Evolutionary conservation across 2,113 vertebrate species (phyloP), one percentile per base, ranked within the genome.

Genomic region (Coryphaenoides rupestris): DNA sequence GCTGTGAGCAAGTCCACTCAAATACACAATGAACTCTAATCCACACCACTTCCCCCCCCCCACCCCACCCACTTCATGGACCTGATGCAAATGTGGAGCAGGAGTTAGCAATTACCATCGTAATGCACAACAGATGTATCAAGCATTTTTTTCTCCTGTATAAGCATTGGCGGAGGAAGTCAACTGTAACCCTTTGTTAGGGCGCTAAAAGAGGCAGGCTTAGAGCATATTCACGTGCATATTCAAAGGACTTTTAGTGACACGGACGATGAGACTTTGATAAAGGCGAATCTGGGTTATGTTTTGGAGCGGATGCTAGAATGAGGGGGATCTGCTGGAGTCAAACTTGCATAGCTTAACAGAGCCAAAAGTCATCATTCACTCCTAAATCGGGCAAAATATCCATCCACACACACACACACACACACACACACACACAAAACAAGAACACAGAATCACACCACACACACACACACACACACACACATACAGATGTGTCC

Each of bases 91-190:
- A 58, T 68, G 28, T 54, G 19, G 4, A 33, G 19, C 33, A 46
- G 55, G 21, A 62, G 61, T 47, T 28, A 62, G 10, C 23, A 26
- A 22, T 56, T 2, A 53, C 33, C 59, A 56, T 33, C 57, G 17
- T 54, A 75, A 82, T 52, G 53, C 52, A 65, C 12, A 22, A 40
- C 69, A 79, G 67, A 82, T 82, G 78, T 73, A 58, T 45, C 21
- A 22, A 60, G 2, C 1, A 55, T 12, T 33, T 26, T 9, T 26
- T 9, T 63, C 22, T 58, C 28, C 50, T 40, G 14, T 6, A 0
- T 9, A 15, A 60, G 1, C n/a, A 60, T 50, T 2, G 47, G 10
- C 3, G 12, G 19, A 45, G 46, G 17, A 24, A 47, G 33, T 4
- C 16, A 6, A 47, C 46, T 52, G 45, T 33, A 2, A 3, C 21